Conservation (phyloP, 2,113 vertebrate genomes). For the Columbina picui region DNA sequence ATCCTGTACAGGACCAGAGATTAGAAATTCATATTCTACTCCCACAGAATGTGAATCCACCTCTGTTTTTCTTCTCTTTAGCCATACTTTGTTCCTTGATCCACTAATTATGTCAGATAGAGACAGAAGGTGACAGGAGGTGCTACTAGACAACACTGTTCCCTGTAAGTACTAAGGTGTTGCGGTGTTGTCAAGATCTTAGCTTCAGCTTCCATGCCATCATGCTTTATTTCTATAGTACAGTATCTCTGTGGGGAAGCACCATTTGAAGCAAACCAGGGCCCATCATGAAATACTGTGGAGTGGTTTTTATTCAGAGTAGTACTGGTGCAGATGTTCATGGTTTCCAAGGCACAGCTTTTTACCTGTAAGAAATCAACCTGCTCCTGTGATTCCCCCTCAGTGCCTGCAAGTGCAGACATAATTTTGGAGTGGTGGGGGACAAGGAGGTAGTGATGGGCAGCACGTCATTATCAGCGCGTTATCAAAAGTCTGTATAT, state of each 20-base stretch:
- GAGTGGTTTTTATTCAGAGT: not conserved
- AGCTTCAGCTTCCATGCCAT: accelerated
- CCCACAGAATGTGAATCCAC: not conserved
- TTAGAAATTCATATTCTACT: not conserved
- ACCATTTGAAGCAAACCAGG: not conserved
- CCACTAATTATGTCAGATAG: not conserved
- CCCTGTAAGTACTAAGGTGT: not conserved
- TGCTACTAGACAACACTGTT: not conserved
- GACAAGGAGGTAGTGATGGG: not conserved
- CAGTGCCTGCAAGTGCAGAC: not conserved
- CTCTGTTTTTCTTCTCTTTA: not conserved
- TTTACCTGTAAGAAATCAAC: not conserved
- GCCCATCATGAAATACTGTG: not conserved
- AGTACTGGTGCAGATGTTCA: not conserved
- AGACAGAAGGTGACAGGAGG: not conserved
- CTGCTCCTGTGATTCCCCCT: not conserved
- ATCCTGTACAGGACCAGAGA: accelerated
- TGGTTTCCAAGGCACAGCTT: accelerated
- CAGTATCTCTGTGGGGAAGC: not conserved
- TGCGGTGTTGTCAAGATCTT: accelerated
- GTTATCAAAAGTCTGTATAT: not conserved
- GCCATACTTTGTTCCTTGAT: not conserved
- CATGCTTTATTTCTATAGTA: not conserved
- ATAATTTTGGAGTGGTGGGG: not conserved
- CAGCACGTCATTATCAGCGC: not conserved